Conservation (phyloP, 2,888 invertebrate genomes). For the Cheilosia scutellata region DNA sequence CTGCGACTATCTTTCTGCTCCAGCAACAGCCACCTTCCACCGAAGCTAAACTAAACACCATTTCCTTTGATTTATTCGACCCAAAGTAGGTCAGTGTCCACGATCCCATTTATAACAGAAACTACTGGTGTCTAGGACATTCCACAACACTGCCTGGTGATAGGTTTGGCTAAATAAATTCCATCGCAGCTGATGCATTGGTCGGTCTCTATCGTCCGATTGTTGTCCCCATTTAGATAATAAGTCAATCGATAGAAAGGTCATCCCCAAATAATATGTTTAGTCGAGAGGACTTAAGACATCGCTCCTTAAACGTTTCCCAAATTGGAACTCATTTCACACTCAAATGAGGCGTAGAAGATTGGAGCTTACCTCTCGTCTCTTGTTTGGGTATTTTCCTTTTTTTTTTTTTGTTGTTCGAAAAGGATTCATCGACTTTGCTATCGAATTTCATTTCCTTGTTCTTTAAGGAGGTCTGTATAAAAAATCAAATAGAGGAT, state of each 20-base stretch:
- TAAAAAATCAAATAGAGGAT: background rate
- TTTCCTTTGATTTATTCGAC: slow-evolving; percentile 11
- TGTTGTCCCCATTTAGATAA: slow-evolving; percentile 20
- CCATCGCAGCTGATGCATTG: background rate
- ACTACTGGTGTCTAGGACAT: background rate
- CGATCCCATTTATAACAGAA: too few relatives aligned
- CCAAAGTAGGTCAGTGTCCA: too few relatives aligned
- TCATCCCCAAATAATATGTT: background rate
- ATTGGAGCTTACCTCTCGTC: slow-evolving; percentile 23
- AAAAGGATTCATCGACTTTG: slow-evolving; percentile 12
- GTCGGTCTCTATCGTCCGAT: slow-evolving; percentile 8
- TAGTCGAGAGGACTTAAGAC: background rate
- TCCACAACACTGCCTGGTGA: background rate
- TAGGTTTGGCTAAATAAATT: background rate
- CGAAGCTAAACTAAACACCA: background rate
- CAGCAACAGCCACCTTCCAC: too few relatives aligned
- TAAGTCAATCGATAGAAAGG: slow-evolving; percentile 12
- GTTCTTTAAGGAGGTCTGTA: background rate
- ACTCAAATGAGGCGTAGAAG: slow-evolving; percentile 39
- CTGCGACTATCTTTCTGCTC: background rate
- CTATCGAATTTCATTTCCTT: slow-evolving; percentile 57
- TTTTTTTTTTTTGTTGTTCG: too few relatives aligned
- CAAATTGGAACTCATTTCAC: slow-evolving; percentile 45
- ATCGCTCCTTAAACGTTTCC: slow-evolving; percentile 22
- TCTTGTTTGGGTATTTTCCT: background rate